Conservation (phyloP, 2,113 vertebrate species). For the Erinaceus europaeus region DNA sequence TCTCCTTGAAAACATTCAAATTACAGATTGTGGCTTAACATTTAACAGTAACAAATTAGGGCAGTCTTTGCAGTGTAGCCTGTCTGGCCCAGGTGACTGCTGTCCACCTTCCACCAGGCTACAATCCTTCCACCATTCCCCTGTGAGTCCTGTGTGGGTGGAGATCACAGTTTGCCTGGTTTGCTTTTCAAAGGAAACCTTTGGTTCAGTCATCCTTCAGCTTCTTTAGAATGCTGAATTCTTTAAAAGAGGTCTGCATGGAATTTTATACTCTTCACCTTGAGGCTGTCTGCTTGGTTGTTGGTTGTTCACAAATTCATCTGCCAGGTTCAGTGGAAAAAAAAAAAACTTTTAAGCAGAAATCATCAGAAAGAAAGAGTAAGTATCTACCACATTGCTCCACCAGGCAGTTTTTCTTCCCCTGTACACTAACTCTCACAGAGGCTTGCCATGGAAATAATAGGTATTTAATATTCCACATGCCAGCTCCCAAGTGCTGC, state of each 20-base stretch:
- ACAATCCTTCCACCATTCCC: fast-evolving
- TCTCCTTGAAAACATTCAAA: background rate
- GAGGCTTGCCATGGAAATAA: slow-evolving; percentile 39
- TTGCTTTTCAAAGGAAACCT: slow-evolving; percentile 52
- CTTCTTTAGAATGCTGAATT: background rate
- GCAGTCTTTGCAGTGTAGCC: background rate
- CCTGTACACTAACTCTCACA: background rate
- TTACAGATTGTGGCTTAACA: background rate
- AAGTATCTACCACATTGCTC: slow-evolving; percentile 20
- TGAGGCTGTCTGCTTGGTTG: background rate
- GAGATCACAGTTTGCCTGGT: background rate
- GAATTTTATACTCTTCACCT: background rate
- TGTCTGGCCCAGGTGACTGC: background rate
- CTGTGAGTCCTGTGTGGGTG: background rate
- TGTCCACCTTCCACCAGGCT: background rate
- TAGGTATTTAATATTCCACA: background rate
- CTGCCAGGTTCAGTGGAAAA: slow-evolving; percentile 9
- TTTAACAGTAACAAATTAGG: background rate
- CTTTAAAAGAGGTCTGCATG: background rate
- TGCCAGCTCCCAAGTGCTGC: background rate
- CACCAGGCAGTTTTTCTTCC: background rate
- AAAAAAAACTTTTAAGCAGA: slow-evolving; percentile 44
- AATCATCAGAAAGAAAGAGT: slow-evolving; percentile 25
- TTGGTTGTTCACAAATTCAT: background rate
- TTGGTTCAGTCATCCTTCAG: background rate